Conservation (phyloP, 2,113 vertebrate genomes). For the Hiodon tergisus region DNA sequence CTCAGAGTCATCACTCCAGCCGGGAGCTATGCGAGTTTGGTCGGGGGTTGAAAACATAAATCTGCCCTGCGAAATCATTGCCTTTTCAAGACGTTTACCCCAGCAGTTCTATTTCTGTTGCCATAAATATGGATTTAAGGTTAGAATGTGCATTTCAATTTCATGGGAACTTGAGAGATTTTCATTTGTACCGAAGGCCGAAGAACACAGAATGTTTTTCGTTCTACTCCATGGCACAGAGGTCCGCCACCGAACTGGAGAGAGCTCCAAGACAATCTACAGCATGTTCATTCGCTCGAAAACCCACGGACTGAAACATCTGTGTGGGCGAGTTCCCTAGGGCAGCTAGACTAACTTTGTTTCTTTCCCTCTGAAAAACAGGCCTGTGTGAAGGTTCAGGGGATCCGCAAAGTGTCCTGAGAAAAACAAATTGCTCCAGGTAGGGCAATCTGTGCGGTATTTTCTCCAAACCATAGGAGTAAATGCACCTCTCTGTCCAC, state of each 20-base stretch:
- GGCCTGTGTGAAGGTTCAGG: slow-evolving; percentile 34
- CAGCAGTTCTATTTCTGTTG: slow-evolving; percentile 53
- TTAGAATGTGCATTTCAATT: slow-evolving; percentile 35
- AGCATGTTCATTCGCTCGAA: background rate
- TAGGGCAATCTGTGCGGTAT: slow-evolving; percentile 56
- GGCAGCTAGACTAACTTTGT: slow-evolving; percentile 32
- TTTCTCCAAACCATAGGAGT: slow-evolving; percentile 44
- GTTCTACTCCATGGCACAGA: slow-evolving; percentile 18
- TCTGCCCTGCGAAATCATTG: slow-evolving; percentile 34
- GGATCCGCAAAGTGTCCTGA: slow-evolving; percentile 43
- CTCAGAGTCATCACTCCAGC: no score
- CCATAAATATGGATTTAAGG: slow-evolving; percentile 46
- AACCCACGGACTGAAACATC: slow-evolving; percentile 28
- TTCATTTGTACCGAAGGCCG: slow-evolving; percentile 21
- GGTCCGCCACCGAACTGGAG: slow-evolving; percentile 17
- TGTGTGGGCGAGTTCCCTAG: slow-evolving; percentile 36
- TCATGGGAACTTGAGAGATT: slow-evolving; percentile 52
- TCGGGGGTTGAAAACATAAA: slow-evolving; percentile 40
- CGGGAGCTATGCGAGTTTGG: slow-evolving; percentile 28
- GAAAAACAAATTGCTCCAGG: slow-evolving; percentile 58
- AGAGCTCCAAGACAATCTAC: background rate
- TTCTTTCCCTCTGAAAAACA: slow-evolving; percentile 35
- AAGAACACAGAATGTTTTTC: slow-evolving; percentile 36
- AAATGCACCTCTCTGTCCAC: slow-evolving; percentile 46
- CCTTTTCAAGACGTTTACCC: slow-evolving; percentile 54